phyloP scores from a whole-genome alignment of 2,888 invertebrate species.

The Neoascia interrupta region DNA sequence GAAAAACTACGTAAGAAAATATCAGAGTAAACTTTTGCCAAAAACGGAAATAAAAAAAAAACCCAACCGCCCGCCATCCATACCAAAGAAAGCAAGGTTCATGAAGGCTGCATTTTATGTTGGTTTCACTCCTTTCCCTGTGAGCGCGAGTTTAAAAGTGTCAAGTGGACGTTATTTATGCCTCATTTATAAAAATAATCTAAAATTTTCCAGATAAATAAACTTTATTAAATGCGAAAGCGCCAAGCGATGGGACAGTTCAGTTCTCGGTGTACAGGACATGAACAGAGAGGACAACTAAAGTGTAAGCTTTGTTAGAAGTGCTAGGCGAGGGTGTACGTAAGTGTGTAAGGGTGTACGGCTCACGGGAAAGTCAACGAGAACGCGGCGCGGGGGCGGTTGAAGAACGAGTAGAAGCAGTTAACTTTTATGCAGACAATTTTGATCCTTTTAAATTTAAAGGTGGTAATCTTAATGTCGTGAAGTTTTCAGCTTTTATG shows the following conservation, averaged over 20 bases:
- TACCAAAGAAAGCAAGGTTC: not conserved
- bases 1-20: slow-evolving; percentile 22
- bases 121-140: not conserved
- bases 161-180: slow-evolving; percentile 68
- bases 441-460: slow-evolving; percentile 69
- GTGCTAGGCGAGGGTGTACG: no score
- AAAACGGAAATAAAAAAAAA: slow-evolving; percentile 4
- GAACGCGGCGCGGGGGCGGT: no score
- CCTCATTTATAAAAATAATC: slow-evolving; percentile 70
- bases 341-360: no score
- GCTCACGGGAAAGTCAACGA: no score
- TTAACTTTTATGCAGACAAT: slow-evolving; percentile 68
- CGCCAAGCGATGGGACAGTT: slow-evolving; percentile 43
- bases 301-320: no score
- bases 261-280: slow-evolving; percentile 17
- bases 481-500: slow-evolving; percentile 42
- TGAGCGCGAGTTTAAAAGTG: slow-evolving; percentile 57
- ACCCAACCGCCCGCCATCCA: slow-evolving; percentile 12
- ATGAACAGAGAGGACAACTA: slow-evolving; percentile 6
- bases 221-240: slow-evolving; percentile 68
- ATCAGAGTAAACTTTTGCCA: slow-evolving; percentile 12
- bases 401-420: slow-evolving; percentile 28
- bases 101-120: not conserved
- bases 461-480: slow-evolving; percentile 65
- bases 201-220: slow-evolving; percentile 70